Evolutionary conservation across 92 coral and sea anemone genomes (phyloP).

Genomic region (Actinernus sp.): DNA sequence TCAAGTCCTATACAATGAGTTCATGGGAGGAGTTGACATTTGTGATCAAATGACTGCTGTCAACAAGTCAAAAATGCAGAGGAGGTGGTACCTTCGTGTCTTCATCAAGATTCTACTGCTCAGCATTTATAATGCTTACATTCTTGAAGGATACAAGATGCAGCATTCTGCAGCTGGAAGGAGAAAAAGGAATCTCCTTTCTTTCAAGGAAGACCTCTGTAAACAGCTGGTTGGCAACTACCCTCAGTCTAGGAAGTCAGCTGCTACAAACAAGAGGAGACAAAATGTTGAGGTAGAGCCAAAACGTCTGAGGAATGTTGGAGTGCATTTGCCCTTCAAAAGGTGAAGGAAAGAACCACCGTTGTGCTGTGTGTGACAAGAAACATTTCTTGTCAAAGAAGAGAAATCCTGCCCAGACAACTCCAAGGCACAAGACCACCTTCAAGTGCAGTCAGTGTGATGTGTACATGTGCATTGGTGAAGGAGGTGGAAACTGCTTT

Average conservation of each 20-base stretch:
- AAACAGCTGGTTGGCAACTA: constrained; percentile 28
- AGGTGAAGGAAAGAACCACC: constrained; percentile 33
- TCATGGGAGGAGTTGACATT: constrained; percentile 65
- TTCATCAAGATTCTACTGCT: constrained; percentile 35
- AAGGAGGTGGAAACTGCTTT: constrained; percentile 50
- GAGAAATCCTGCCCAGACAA: constrained; percentile 28
- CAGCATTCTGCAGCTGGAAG: constrained; percentile 27
- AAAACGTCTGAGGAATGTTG: constrained; percentile 29
- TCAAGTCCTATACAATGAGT: constrained; percentile 51
- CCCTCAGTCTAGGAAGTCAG: constrained; percentile 15
- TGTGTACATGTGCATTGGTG: too few species aligned
- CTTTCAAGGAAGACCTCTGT: constrained; percentile 35
- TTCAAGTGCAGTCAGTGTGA: constrained; percentile 52
- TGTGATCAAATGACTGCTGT: constrained; percentile 68
- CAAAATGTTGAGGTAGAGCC: constrained; percentile 27
- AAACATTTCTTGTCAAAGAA: constrained; percentile 28
- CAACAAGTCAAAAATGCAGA: constrained; percentile 50
- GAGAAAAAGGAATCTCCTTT: constrained; percentile 40
- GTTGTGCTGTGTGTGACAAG: constrained; percentile 41
- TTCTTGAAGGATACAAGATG: constrained; percentile 43
- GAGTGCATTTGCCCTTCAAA: constrained; percentile 27
- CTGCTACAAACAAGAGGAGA: constrained; percentile 22
- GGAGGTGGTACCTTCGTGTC: constrained; percentile 53
- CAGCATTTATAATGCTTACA: constrained; percentile 23
- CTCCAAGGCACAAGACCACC: constrained; percentile 32